Percentiles rank a stretch among this genome's conserved stretches.
Evolutionary conservation across 2,888 invertebrate genomes (phyloP).

Genomic region (Elgonia sp.): DNA sequence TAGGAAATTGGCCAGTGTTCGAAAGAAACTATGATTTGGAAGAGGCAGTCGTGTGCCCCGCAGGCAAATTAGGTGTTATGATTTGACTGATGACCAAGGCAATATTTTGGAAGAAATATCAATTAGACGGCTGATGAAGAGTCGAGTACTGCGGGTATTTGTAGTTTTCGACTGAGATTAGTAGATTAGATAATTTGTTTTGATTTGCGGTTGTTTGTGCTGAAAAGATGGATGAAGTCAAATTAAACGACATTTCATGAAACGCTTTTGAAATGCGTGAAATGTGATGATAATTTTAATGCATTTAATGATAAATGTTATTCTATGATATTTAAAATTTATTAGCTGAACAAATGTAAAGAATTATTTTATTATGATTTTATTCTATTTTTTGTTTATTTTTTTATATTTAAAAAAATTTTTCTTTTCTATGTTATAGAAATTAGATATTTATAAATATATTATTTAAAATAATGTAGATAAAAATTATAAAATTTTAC

Average conservation of each 20-base stretch:
- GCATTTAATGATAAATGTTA: too few relatives aligned
- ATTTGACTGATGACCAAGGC: conserved; percentile 62
- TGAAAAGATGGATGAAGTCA: not conserved
- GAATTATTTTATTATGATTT: too few relatives aligned
- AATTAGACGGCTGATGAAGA: conserved; percentile 70
- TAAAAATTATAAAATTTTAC: too few relatives aligned
- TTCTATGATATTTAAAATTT: too few relatives aligned
- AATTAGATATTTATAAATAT: too few relatives aligned
- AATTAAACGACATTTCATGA: conserved; percentile 14
- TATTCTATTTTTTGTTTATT: too few relatives aligned
- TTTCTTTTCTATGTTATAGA: too few relatives aligned
- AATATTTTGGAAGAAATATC: conserved; percentile 54
- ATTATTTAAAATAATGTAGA: too few relatives aligned
- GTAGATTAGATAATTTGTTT: conserved; percentile 39
- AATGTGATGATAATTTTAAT: too few relatives aligned
- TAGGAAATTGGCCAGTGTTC: conserved; percentile 62
- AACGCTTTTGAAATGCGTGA: not conserved
- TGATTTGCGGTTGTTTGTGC: conserved; percentile 30
- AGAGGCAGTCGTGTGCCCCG: conserved; percentile 50
- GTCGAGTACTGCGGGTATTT: conserved; percentile 11
- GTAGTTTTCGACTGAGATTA: conserved; percentile 39
- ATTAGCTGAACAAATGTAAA: too few relatives aligned
- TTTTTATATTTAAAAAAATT: too few relatives aligned
- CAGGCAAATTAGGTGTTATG: conserved; percentile 74
- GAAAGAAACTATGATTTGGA: conserved; percentile 64